Conservation (phyloP, 1,140 invertebrate genomes). For the Rhopalosiphum padi region DNA sequence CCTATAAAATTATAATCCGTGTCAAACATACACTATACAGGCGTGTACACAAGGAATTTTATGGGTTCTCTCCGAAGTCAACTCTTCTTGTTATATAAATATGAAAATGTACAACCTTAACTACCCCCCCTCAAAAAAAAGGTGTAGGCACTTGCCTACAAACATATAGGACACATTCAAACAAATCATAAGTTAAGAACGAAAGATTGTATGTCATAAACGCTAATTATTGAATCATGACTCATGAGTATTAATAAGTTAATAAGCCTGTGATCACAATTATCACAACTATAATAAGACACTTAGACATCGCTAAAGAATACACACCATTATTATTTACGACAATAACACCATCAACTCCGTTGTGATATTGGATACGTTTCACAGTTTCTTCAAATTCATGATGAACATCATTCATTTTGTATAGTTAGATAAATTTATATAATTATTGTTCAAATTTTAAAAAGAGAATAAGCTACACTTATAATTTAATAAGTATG, state of each 20-base stretch:
- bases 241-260: not conserved
- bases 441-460: not conserved
- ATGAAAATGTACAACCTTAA: too few species aligned
- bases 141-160: too few species aligned
- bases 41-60: not conserved
- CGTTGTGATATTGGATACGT: constrained; percentile 93
- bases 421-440: not conserved
- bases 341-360: constrained; percentile 94
- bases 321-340: constrained; percentile 84
- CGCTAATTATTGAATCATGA: too few species aligned
- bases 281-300: not conserved
- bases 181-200: not conserved
- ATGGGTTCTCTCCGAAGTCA: not conserved
- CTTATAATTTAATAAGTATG: not conserved
- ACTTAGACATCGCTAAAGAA: constrained; percentile 58
- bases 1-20: constrained; percentile 63
- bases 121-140: too few species aligned
- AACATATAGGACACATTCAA: not conserved
- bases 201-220: not conserved
- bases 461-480: not conserved
- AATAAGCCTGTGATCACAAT: not conserved
- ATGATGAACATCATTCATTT: not conserved
- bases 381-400: constrained; percentile 99
- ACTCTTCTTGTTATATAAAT: too few species aligned
- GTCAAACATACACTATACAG: not conserved